These are phyloP conservation scores for Pseudochaenichthys georgianus DNA, from an alignment of 2,797 vertebrate genomes.

Conservation along the genomic window DNA sequence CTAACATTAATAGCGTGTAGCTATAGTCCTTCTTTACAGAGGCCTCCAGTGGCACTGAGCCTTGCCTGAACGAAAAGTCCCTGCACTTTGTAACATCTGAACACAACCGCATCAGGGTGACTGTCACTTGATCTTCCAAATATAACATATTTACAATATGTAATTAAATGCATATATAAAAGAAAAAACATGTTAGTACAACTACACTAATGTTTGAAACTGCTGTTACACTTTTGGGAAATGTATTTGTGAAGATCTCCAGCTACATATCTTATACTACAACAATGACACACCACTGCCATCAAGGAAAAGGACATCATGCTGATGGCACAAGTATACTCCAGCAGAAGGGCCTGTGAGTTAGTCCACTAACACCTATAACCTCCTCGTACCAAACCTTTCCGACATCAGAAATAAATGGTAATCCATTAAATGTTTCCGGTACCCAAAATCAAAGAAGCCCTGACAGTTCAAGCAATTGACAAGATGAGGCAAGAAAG, in stretches of 20 bases:
- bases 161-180: neutral
- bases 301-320: neutral
- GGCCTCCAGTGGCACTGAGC: constrained; percentile 59
- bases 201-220: neutral
- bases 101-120: constrained; percentile 8
- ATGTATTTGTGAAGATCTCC: neutral
- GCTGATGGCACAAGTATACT: neutral
- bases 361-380: neutral
- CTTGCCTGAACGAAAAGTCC: constrained; percentile 34
- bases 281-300: neutral
- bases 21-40: constrained; percentile 67
- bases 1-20: constrained; percentile 83
- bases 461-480: neutral
- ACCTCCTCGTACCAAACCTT: no score
- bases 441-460: neutral
- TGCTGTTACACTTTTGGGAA: neutral
- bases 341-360: neutral
- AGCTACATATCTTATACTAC: no score
- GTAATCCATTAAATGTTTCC: neutral
- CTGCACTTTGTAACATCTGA: constrained; percentile 34
- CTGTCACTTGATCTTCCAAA: neutral
- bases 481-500: neutral
- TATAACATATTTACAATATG: constrained; percentile 12
- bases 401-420: neutral
- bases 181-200: neutral